phyloP scores from a whole-genome alignment of 2,797 vertebrate genomes.

The Scyliorhinus canicula region DNA sequence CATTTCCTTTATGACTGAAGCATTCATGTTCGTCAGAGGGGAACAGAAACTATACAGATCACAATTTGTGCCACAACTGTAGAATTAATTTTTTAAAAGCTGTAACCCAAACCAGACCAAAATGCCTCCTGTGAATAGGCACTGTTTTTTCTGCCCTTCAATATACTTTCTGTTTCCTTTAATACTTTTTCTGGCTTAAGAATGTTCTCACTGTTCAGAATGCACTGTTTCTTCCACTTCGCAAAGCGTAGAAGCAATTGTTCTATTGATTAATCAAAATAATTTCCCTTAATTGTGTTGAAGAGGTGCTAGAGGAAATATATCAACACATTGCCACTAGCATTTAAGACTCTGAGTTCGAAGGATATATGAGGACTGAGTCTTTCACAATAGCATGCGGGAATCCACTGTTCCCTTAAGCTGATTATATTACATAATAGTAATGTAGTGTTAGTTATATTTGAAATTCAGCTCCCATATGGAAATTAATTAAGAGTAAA shows the following conservation, averaged over 20 bases:
- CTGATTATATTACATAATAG: background rate
- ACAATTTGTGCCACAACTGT: background rate
- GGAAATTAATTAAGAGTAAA: background rate
- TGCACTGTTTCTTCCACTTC: background rate
- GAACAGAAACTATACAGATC: background rate
- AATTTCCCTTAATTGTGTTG: background rate
- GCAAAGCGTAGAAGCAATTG: background rate
- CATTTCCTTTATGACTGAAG: conserved; percentile 21
- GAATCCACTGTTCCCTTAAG: background rate
- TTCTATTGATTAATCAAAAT: background rate
- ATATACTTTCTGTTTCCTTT: background rate
- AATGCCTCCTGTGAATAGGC: background rate
- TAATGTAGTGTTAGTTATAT: background rate
- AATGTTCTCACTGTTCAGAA: background rate
- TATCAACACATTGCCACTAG: background rate
- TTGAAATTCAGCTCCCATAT: background rate
- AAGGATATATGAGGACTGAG: background rate
- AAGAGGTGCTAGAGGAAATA: background rate
- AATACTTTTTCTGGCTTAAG: background rate
- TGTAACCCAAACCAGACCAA: background rate
- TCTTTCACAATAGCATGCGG: background rate
- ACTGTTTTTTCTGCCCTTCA: background rate
- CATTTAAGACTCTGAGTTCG: background rate
- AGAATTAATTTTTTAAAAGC: background rate
- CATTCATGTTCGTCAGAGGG: conserved; percentile 19